Conservation (phyloP, 2,113 vertebrate genomes). For the Clarias gariepinus region DNA sequence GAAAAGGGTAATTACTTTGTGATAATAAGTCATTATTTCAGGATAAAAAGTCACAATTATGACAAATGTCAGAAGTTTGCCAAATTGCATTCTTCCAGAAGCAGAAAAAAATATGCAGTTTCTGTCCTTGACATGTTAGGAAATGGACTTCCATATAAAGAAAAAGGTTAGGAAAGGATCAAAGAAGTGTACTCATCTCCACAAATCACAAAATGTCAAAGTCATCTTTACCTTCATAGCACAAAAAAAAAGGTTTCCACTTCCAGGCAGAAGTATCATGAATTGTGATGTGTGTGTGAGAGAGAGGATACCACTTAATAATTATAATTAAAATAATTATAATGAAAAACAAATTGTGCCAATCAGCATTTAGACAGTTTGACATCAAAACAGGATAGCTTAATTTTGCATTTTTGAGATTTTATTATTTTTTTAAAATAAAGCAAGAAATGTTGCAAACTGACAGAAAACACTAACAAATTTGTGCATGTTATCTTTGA, state of each 20-base stretch:
- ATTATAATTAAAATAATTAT: no score
- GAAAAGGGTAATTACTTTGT: conserved; percentile 2
- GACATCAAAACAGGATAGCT: no score
- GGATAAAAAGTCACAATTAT: neutral
- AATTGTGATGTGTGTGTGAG: no score
- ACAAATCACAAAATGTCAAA: conserved; percentile 2
- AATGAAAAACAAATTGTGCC: neutral
- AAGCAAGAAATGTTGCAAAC: no score
- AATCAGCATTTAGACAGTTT: neutral
- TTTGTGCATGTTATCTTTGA: no score
- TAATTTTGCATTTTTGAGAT: no score
- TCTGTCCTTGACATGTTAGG: neutral
- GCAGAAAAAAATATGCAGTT: neutral
- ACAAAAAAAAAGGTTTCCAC: neutral
- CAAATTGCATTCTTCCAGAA: neutral
- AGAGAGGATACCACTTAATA: no score
- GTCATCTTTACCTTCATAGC: neutral
- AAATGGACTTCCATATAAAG: neutral
- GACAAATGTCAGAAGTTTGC: neutral
- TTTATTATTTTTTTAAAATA: no score
- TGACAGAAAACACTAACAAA: no score
- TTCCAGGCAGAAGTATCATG: neutral
- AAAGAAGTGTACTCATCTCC: neutral
- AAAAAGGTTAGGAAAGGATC: neutral
- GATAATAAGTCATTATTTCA: conserved; percentile 20